Evolutionary conservation across 1,140 invertebrate species (phyloP).

Genomic region (Tribolium castaneum): DNA sequence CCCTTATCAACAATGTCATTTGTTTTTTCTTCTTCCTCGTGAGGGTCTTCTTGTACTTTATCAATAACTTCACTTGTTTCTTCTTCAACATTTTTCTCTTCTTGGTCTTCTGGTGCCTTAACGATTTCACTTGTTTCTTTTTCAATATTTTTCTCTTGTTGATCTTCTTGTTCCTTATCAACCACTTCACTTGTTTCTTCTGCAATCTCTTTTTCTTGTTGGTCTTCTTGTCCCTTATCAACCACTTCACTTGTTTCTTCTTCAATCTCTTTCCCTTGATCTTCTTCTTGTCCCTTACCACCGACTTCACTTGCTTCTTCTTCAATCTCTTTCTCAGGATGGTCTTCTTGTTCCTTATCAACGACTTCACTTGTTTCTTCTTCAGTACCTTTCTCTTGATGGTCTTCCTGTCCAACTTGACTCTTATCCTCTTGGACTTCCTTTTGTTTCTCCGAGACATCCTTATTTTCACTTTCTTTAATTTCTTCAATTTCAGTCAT

Average conservation of each 20-base stretch:
- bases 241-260: neutral
- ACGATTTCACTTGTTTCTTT: neutral
- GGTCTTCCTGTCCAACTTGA: neutral
- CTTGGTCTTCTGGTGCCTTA: neutral
- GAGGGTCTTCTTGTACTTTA: neutral
- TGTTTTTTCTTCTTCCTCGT: neutral
- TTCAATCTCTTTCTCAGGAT: neutral
- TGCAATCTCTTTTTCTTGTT: slow-evolving; percentile 1
- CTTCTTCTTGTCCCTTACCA: neutral
- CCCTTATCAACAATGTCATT: neutral
- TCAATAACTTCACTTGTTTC: neutral
- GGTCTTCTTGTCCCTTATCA: neutral
- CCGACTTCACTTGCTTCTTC: neutral
- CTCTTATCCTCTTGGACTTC: neutral
- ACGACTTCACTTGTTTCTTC: neutral
- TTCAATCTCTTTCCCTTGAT: neutral
- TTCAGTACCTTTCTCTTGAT: neutral
- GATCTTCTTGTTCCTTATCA: neutral
- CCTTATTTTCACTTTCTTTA: neutral
- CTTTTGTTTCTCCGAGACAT: neutral
- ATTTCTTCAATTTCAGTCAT: neutral
- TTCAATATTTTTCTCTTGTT: neutral
- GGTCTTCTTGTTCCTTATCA: neutral
- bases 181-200: neutral
- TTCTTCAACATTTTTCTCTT: neutral